Conservation (phyloP, 2,797 vertebrate species). For the Erpetoichthys calabaricus region DNA sequence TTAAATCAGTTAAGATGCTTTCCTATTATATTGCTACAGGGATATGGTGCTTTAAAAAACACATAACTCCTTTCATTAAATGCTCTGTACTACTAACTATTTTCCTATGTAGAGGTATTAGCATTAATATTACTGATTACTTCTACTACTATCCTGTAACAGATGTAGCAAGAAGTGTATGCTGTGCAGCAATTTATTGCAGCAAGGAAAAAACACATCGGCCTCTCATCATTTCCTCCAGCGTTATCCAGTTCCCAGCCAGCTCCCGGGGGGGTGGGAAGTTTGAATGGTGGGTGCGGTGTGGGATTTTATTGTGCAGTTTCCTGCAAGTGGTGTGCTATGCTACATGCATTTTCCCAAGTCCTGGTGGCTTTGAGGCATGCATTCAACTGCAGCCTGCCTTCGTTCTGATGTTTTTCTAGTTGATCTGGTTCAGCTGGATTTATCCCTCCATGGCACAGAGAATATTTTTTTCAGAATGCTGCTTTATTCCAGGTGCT, state of each 20-base stretch:
- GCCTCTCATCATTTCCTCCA: too few species aligned
- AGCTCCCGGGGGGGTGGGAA: constrained; percentile 23
- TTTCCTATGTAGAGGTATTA: not conserved
- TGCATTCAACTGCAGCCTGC: not conserved
- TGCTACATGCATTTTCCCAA: constrained; percentile 21
- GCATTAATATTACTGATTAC: constrained; percentile 13
- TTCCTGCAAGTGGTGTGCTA: constrained; percentile 44
- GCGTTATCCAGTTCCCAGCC: constrained; percentile 4
- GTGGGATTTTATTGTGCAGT: constrained; percentile 36
- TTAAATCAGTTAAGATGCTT: too few species aligned
- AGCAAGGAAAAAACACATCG: too few species aligned
- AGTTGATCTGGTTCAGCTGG: not conserved
- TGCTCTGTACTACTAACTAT: too few species aligned
- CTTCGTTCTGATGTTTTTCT: not conserved
- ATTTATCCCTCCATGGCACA: not conserved
- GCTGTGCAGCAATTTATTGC: not conserved
- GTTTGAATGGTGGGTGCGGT: constrained; percentile 38
- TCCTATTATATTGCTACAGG: too few species aligned
- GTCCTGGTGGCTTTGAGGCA: not conserved
- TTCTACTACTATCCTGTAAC: constrained; percentile 18
- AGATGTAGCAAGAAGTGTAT: constrained; percentile 10
- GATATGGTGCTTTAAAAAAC: too few species aligned
- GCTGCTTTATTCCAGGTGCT: constrained; percentile 2
- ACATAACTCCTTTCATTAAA: too few species aligned
- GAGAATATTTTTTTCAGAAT: not conserved